These are phyloP conservation scores for Anoplophora glabripennis DNA, from an alignment of 1,140 invertebrate species.

Conservation along the genomic window DNA sequence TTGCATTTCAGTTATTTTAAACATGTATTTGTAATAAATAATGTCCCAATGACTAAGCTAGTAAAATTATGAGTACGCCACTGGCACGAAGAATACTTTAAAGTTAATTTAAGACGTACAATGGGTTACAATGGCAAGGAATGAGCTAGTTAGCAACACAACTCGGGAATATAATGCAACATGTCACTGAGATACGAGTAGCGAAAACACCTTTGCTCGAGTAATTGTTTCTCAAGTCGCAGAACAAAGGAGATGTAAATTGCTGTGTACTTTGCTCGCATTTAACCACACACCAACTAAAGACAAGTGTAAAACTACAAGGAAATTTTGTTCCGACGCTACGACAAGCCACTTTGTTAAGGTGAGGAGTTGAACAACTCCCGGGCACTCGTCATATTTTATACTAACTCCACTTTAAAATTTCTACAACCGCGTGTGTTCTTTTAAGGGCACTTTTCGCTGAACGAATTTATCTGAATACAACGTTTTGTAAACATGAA, in stretches of 20 bases:
- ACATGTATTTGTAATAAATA: too few species aligned
- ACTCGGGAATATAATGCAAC: conserved; percentile 32
- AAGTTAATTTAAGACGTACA: conserved; percentile 43
- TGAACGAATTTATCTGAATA: too few species aligned
- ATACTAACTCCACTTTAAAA: too few species aligned
- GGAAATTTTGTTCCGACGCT: conserved; percentile 5
- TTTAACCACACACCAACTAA: conserved; percentile 5
- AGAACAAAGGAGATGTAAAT: conserved; percentile 34
- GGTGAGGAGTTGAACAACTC: conserved; percentile 5
- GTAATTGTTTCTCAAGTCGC: conserved; percentile 30
- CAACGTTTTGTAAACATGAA: too few species aligned
- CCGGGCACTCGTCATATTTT: too few species aligned
- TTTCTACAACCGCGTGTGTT: too few species aligned
- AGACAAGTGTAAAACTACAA: conserved; percentile 6
- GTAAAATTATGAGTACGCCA: background rate
- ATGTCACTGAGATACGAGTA: conserved; percentile 29
- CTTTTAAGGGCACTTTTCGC: too few species aligned
- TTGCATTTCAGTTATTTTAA: too few species aligned
- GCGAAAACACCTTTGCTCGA: conserved; percentile 35
- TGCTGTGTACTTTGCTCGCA: conserved; percentile 18
- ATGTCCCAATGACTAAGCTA: too few species aligned
- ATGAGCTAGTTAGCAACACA: conserved; percentile 38
- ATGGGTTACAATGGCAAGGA: conserved; percentile 35
- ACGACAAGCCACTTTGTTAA: background rate
- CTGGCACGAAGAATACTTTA: conserved; percentile 31